Evolutionary conservation across 2,797 vertebrate genomes (phyloP).

Genomic region (Protonibea diacanthus): DNA sequence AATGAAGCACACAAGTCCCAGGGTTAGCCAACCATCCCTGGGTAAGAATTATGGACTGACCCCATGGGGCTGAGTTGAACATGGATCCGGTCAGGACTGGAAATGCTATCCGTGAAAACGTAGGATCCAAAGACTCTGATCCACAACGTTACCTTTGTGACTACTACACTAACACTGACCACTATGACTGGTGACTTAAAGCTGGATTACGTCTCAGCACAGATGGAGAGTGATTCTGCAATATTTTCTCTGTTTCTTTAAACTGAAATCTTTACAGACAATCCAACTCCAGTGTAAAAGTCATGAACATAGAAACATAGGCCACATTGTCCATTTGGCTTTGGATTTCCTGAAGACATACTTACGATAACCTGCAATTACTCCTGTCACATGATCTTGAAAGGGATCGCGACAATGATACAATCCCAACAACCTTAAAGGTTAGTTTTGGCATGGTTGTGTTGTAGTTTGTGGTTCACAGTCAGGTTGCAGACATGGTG

Average conservation of each 20-base stretch:
- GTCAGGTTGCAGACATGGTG: slow-evolving; percentile 68
- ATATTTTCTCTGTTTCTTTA: slow-evolving; percentile 22
- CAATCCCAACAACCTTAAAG: slow-evolving; percentile 64
- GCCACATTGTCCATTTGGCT: slow-evolving; percentile 54
- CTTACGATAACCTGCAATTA: slow-evolving; percentile 73
- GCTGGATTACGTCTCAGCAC: slow-evolving; percentile 18
- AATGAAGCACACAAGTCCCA: slow-evolving; percentile 54
- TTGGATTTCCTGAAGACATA: slow-evolving; percentile 50
- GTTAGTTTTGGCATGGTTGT: slow-evolving; percentile 71
- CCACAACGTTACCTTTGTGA: slow-evolving; percentile 21
- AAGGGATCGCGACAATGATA: slow-evolving; percentile 61
- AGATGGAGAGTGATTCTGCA: slow-evolving; percentile 6
- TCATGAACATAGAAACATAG: slow-evolving; percentile 41
- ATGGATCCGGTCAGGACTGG: slow-evolving; percentile 45
- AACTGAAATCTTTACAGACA: slow-evolving; percentile 22
- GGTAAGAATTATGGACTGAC: slow-evolving; percentile 41
- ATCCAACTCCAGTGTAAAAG: slow-evolving; percentile 23
- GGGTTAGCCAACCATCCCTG: slow-evolving; percentile 56
- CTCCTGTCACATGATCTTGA: slow-evolving; percentile 61
- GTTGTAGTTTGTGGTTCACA: slow-evolving; percentile 69
- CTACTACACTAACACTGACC: slow-evolving; percentile 13
- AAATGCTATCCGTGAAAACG: slow-evolving; percentile 39
- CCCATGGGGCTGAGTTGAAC: slow-evolving; percentile 25
- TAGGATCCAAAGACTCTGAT: slow-evolving; percentile 15
- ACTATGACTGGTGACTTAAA: slow-evolving; percentile 12